Base-by-base conservation (phyloP, 1,140 invertebrate species). In the Eupristina koningsbergeri region DNA sequence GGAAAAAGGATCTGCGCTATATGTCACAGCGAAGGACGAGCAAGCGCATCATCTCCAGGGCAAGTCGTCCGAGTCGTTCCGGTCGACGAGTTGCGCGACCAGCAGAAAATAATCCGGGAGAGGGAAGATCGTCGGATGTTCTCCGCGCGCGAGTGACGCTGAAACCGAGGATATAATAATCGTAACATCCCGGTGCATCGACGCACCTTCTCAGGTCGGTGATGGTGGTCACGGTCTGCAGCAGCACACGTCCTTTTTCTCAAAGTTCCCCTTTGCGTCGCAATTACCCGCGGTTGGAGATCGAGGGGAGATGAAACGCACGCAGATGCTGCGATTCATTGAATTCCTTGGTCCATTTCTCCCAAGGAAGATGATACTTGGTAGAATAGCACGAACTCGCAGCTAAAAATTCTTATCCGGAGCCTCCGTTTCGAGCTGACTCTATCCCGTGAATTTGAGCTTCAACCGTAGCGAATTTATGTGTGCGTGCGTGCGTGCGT, bases 81-180 rank as follows among this genome's bases (percentile, higher is more conserved):
- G 73, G 45, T 75, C n/a, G 73, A 75, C 41, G 73, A 13, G 45
- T 41, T 41, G 36, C 69, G 69, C 69, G 29, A 13, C 53, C 53
- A 58, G 53, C 53, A 58, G 53, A 58, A 58, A 58, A 58, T 58
- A 58, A 58, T 58, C 22, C 53, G 53, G 26, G 53, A 58, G 26
- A 58, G 53, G 26, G 53, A 58, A 34, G 64, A 2, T 19, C 3
- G 17, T 34, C 29, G 31, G 64, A 34, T 31, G 31, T 19, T 67
- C 64, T 67, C 36, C 41, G 67, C 67, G 67, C 67, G 39, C 67
- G 36, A 41, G 19, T n/a, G 36, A n/a, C 64, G 50, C 47, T 61
- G 75, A 61, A 61, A 61, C n/a, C 50, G 50, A 61, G 15, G 75
- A 58, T 76, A 58, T n/a, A n/a, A n/a, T n/a, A n/a, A n/a, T 76